Evolutionary conservation across 2,797 vertebrate genomes (phyloP).

Genomic region (Rhodeus uyekii): DNA sequence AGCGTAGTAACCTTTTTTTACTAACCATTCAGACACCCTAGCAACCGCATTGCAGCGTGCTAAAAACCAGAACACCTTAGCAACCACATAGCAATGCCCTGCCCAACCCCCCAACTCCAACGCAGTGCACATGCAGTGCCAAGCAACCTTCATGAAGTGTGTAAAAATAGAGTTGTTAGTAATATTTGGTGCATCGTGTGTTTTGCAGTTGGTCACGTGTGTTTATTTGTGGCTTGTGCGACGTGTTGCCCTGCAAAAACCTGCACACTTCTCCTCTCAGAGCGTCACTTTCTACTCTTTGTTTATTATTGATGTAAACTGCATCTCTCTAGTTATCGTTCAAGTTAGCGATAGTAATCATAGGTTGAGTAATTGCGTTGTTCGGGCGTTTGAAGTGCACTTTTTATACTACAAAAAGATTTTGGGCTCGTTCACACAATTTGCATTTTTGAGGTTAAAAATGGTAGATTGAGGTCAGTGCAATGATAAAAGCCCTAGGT

Average conservation of each 20-base stretch:
- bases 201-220: neutral
- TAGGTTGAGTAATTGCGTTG: no score
- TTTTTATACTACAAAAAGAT: no score
- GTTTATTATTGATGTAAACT: neutral
- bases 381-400: no score
- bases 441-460: no score
- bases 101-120: neutral
- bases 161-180: neutral
- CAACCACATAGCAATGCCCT: neutral
- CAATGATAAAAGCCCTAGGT: no score
- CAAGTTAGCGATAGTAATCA: no score
- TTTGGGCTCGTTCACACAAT: no score
- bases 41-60: neutral
- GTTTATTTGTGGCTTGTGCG: neutral
- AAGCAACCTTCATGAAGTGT: neutral
- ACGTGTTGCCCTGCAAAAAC: conserved; percentile 31
- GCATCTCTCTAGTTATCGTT: neutral
- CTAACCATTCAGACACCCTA: neutral
- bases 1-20: neutral
- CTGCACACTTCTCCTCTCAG: conserved; percentile 4
- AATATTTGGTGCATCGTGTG: neutral
- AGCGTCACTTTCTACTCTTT: neutral
- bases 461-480: no score
- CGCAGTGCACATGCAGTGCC: neutral
- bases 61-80: neutral